Percentiles rank a stretch among this genome's conserved stretches.
Evolutionary conservation across 1,140 invertebrate genomes (phyloP).

Genomic region (Mesaphorura yosii): DNA sequence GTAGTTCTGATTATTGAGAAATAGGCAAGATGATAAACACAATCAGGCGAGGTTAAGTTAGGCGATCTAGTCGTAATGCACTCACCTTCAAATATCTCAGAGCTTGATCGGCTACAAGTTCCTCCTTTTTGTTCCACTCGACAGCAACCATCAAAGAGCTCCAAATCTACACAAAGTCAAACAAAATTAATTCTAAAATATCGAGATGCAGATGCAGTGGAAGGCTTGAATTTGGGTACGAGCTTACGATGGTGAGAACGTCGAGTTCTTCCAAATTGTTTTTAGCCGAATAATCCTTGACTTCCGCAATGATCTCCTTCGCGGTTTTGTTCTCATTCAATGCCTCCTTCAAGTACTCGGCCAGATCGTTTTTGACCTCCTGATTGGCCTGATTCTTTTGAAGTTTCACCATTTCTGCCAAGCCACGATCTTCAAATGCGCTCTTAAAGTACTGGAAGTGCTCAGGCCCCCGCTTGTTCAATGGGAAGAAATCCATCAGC

Average conservation of each 20-base stretch:
- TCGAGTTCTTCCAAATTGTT: slow-evolving; percentile 78
- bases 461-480: slow-evolving; percentile 82
- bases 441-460: slow-evolving; percentile 67
- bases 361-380: slow-evolving; percentile 67
- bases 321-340: slow-evolving; percentile 67
- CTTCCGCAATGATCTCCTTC: slow-evolving; percentile 66
- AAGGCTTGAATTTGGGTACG: slow-evolving; percentile 1
- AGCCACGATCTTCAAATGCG: slow-evolving; percentile 70
- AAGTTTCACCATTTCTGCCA: slow-evolving; percentile 75
- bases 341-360: slow-evolving; percentile 61
- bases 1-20: slow-evolving; percentile 43
- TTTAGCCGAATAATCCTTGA: slow-evolving; percentile 71
- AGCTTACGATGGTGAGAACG: slow-evolving; percentile 52
- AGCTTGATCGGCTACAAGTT: slow-evolving; percentile 86
- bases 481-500: slow-evolving; percentile 81
- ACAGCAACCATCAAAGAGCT: slow-evolving; percentile 81
- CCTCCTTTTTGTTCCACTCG: slow-evolving; percentile 98
- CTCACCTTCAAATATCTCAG: slow-evolving; percentile 67
- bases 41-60: not conserved
- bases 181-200: not conserved
- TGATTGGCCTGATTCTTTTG: slow-evolving; percentile 71
- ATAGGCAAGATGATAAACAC: not conserved
- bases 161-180: slow-evolving; percentile 54
- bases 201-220: not conserved
- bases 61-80: not conserved